Conservation (phyloP, 2,888 invertebrate genomes). For the Lepidocyrtinus sp. region DNA sequence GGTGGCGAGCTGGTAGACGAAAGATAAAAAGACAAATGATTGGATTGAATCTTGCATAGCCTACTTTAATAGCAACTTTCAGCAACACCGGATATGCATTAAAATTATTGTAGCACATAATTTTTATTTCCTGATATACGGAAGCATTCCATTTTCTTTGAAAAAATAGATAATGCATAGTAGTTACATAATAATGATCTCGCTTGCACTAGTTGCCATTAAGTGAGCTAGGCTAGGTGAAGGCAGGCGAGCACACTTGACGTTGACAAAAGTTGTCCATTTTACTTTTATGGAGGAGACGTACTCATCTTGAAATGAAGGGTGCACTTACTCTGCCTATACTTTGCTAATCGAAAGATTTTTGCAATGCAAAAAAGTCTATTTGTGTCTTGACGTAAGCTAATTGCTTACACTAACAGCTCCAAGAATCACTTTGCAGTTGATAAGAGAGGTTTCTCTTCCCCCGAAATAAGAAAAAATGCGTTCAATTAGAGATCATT, state of each 20-base stretch:
- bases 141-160: conserved; percentile 41
- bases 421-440: no score
- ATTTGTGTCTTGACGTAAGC: no score
- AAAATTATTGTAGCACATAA: conserved; percentile 44
- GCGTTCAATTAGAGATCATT: no score
- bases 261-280: neutral
- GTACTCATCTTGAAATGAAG: no score
- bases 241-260: neutral
- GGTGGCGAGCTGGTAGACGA: neutral
- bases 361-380: no score
- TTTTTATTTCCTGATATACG: conserved; percentile 57
- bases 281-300: no score
- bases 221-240: neutral
- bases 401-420: no score
- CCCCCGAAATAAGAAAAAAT: no score
- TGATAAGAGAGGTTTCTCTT: no score
- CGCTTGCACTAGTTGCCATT: neutral
- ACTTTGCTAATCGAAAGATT: no score
- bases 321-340: no score
- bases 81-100: conserved; percentile 57
- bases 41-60: conserved; percentile 30
- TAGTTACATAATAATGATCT: neutral
- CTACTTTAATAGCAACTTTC: conserved; percentile 56
- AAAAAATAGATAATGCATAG: neutral
- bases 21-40: neutral